These are phyloP conservation scores for Ceratosolen fusciceps DNA, from an alignment of 1,140 invertebrate species.

Conservation along the genomic window DNA sequence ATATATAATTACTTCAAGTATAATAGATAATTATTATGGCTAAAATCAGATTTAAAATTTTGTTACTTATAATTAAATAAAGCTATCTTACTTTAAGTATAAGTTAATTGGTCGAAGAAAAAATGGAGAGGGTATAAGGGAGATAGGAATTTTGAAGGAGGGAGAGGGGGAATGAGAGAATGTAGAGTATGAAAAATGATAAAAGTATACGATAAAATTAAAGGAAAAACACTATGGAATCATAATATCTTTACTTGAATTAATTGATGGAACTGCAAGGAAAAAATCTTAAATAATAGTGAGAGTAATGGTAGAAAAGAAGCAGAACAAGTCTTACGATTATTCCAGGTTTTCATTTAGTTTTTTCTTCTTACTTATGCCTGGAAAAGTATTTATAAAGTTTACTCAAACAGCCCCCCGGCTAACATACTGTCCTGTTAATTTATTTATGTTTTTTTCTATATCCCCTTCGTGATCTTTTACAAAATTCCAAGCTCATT, in stretches of 20 bases:
- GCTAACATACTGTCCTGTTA: constrained; percentile 55
- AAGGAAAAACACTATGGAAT: constrained; percentile 22
- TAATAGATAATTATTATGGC: too few species aligned
- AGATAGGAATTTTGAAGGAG: background rate
- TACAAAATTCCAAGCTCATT: constrained; percentile 12
- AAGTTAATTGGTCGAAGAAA: background rate
- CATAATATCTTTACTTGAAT: constrained; percentile 52
- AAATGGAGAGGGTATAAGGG: too few species aligned
- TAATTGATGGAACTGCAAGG: constrained; percentile 52
- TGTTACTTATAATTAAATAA: too few species aligned
- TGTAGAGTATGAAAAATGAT: constrained; percentile 21
- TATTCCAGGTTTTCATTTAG: constrained; percentile 51
- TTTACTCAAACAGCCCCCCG: constrained; percentile 56
- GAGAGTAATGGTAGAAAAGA: constrained; percentile 40
- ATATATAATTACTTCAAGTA: too few species aligned
- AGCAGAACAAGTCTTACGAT: constrained; percentile 46
- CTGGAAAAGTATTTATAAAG: constrained; percentile 66
- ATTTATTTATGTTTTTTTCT: constrained; percentile 56
- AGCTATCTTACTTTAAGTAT: background rate
- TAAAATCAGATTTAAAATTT: too few species aligned
- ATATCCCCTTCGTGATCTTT: background rate
- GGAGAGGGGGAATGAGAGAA: background rate
- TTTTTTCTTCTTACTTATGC: constrained; percentile 66
- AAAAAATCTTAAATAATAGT: constrained; percentile 35
- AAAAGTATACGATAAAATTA: constrained; percentile 1